Percentiles rank a stretch among this genome's conserved stretches.
phyloP scores from a whole-genome alignment of 2,113 vertebrate species.

The Anarrhichthys ocellatus region DNA sequence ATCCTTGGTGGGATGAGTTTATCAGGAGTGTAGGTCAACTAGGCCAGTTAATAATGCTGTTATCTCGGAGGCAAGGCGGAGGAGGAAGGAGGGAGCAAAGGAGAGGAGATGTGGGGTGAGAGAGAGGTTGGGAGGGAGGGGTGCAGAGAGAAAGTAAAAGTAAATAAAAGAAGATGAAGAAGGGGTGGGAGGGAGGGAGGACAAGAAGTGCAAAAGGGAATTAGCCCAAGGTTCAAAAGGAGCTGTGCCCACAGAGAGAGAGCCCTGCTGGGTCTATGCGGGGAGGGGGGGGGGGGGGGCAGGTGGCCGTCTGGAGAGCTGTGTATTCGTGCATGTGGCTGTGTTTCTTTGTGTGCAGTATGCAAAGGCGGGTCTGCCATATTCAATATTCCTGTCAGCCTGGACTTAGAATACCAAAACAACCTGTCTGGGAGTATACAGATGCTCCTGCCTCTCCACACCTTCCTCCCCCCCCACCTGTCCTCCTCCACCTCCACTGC shows the following conservation, averaged over 20 bases:
- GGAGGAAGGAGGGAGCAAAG: constrained; percentile 23
- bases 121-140: constrained; percentile 32
- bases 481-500: constrained; percentile 33
- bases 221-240: constrained; percentile 73
- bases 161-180: constrained; percentile 61
- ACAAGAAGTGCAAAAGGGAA: constrained; percentile 62
- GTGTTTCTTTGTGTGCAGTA: constrained; percentile 70
- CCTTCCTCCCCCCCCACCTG: constrained; percentile 33
- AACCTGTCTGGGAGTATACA: constrained; percentile 76
- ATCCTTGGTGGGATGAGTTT: constrained; percentile 74
- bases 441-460: constrained; percentile 65
- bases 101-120: constrained; percentile 21
- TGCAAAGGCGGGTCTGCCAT: constrained; percentile 70
- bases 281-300: constrained; percentile 31
- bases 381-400: constrained; percentile 77
- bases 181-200: constrained; percentile 38
- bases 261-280: constrained; percentile 69
- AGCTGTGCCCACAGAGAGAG: constrained; percentile 70
- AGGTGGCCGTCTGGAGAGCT: constrained; percentile 72
- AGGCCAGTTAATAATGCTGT: constrained; percentile 81
- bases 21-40: constrained; percentile 79
- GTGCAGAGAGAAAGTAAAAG: constrained; percentile 59
- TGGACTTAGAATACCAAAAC: constrained; percentile 76
- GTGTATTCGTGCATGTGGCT: constrained; percentile 41
- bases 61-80: constrained; percentile 72